phyloP scores from a whole-genome alignment of 2,113 vertebrate species.

The Indri indri region DNA sequence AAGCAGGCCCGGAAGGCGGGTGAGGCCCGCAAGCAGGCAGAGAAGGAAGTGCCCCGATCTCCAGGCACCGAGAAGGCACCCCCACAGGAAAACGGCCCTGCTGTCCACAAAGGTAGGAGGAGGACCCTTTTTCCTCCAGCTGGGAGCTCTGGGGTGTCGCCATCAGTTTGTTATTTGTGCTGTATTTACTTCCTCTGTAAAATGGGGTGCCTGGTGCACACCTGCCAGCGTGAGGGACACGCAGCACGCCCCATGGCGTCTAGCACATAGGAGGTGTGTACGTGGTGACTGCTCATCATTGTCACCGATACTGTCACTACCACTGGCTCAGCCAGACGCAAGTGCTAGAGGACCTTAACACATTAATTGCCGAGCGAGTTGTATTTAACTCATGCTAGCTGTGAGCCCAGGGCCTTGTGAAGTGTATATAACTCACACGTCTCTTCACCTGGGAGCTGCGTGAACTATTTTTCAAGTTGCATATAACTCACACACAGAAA shows the following conservation, averaged over 20 bases:
- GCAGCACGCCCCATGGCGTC: accelerated
- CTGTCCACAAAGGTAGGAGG: slow-evolving; percentile 87
- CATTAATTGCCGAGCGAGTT: too few relatives aligned
- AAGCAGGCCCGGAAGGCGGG: slow-evolving; percentile 87
- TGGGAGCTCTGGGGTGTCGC: accelerated
- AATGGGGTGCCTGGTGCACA: accelerated
- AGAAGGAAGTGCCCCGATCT: slow-evolving; percentile 84
- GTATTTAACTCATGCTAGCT: too few relatives aligned
- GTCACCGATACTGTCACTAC: accelerated
- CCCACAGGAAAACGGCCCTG: slow-evolving; percentile 86
- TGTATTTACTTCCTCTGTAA: not conserved
- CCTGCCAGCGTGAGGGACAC: accelerated
- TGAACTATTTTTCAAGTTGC: too few relatives aligned
- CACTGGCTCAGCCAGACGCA: accelerated
- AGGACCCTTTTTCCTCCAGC: accelerated
- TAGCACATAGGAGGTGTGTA: accelerated
- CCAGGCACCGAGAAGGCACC: slow-evolving; percentile 84
- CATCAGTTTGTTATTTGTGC: accelerated
- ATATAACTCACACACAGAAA: too few relatives aligned
- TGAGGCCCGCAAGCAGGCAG: slow-evolving; percentile 85
- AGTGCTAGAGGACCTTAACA: accelerated
- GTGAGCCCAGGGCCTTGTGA: too few relatives aligned
- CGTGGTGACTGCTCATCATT: accelerated
- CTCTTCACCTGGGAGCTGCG: too few relatives aligned
- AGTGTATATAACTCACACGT: too few relatives aligned